Conservation (phyloP, 2,113 vertebrate species). For the Tychaedon coryphoeus region DNA sequence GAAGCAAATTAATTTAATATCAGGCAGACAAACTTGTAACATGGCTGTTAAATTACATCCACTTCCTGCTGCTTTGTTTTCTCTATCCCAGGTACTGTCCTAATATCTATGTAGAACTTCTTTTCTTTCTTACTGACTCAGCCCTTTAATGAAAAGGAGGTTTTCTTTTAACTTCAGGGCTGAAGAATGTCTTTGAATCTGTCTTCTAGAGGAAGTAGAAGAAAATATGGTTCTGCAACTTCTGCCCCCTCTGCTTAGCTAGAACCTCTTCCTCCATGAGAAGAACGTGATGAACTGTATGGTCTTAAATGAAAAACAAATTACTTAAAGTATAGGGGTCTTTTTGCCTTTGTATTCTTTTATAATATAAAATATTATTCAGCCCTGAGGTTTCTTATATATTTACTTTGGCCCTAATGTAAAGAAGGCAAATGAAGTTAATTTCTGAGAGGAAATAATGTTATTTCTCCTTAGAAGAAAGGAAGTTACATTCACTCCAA, state of each 20-base stretch:
- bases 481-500: neutral
- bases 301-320: neutral
- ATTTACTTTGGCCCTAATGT: slow-evolving; percentile 6
- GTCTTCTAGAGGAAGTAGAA: neutral
- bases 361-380: neutral
- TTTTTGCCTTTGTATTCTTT: neutral
- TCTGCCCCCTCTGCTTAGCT: neutral
- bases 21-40: neutral
- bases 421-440: slow-evolving; percentile 28
- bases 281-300: neutral
- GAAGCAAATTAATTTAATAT: neutral
- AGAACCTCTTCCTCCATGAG: neutral
- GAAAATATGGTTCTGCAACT: neutral
- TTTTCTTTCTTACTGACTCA: neutral
- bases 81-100: accelerated
- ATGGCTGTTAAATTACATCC: neutral
- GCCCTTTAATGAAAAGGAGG: neutral
- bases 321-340: neutral
- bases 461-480: slow-evolving; percentile 36
- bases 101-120: neutral
- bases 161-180: neutral
- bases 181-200: neutral
- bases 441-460: slow-evolving; percentile 37
- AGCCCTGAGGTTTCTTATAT: neutral
- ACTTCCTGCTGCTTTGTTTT: neutral